Base-by-base conservation (phyloP, 2,888 invertebrate genomes). In the Parapristionchus giblindavisi region DNA sequence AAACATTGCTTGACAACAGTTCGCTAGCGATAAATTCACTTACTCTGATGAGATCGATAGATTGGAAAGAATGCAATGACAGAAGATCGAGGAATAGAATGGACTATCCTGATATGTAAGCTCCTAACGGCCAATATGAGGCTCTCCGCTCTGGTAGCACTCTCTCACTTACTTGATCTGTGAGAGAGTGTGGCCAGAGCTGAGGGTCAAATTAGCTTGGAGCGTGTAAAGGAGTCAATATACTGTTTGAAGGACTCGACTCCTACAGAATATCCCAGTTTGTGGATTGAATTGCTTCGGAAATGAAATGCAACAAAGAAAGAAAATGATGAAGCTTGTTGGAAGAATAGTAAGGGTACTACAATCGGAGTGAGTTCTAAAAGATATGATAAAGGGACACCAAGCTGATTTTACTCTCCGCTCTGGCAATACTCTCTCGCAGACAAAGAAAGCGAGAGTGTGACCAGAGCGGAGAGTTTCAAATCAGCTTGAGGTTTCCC, bases 71-170 rank as follows among this genome's bases (percentile, higher is more conserved):
- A 4, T 63, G n/a, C 63, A 29, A 63, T 40, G 63, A 40, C 17
- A 29, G 43, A 29, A 63, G 17, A 3, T 27, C 14, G 4, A 14
- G 3, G 0, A 38, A 63, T 40, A n/a, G 1, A 27, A n/a, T 17
- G 17, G 63, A 63, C 27, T 40, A 27, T 11, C 40, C 63, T 4
- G 27, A 63, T 40, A 27, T 63, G 63, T 63, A 17, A 40, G 63
- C n/a, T n/a, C n/a, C n/a, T n/a, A n/a, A n/a, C n/a, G n/a, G n/a
- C n/a, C n/a, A n/a, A n/a, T 40, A 4, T 36, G 21, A n/a, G 27
- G 29, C 27, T 5, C 32, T 29, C 11, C 27, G 29, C 21, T 58
- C 63, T 8, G 8, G 43, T 38, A 24, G 3, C 32, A 3, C 56
- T 4, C 27, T 27, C 32, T n/a, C n/a, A 1, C 21, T 36, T 36